Conservation (phyloP, 1,140 invertebrate species). For the Heliconius hewitsoni region DNA sequence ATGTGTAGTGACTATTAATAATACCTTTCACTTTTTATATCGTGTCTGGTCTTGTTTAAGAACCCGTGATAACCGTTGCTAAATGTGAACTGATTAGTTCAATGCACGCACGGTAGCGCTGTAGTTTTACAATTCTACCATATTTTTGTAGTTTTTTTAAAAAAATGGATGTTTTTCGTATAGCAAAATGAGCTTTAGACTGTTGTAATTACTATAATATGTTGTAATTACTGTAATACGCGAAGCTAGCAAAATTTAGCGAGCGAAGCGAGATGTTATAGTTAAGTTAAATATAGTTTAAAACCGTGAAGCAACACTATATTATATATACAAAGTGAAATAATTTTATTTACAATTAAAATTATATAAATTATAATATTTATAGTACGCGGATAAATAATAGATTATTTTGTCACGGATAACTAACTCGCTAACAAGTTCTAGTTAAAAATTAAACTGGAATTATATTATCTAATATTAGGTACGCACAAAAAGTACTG, state of each 20-base stretch:
- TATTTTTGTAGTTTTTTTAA: no score
- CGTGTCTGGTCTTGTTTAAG: background rate
- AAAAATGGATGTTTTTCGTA: no score
- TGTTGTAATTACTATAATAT: background rate
- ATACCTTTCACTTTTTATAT: constrained; percentile 18
- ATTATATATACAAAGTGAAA: no score
- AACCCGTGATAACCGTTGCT: constrained; percentile 29
- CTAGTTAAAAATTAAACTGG: constrained; percentile 5
- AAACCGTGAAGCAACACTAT: no score
- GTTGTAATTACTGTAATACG: background rate
- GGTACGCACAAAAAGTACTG: constrained; percentile 4
- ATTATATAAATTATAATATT: background rate
- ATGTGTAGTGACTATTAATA: constrained; percentile 4
- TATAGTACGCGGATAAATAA: background rate
- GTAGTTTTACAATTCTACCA: background rate
- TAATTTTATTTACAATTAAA: no score
- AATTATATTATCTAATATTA: background rate
- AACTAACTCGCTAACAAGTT: background rate
- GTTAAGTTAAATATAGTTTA: no score
- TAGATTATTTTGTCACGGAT: background rate
- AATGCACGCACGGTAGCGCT: constrained; percentile 27
- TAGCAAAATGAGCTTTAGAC: no score
- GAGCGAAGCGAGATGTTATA: no score
- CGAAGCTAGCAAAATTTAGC: no score
- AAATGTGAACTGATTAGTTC: constrained; percentile 31